phyloP scores from a whole-genome alignment of 2,797 vertebrate species.

The Sciaenops ocellatus region DNA sequence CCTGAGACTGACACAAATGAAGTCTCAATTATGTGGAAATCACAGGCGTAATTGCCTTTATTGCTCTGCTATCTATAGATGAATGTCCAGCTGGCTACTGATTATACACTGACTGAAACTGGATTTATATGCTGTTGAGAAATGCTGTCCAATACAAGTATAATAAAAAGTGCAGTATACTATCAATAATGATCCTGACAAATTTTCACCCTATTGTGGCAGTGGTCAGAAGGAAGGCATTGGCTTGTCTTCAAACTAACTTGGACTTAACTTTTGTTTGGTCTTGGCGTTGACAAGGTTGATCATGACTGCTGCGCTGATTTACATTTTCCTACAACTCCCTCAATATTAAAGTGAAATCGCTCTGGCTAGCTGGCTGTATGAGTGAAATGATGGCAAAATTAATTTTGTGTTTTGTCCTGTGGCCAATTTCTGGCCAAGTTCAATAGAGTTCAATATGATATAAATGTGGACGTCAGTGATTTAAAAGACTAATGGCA shows the following conservation, averaged over 20 bases:
- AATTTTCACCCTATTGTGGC: conserved; percentile 49
- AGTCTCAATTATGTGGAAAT: conserved; percentile 69
- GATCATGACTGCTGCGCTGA: conserved; percentile 17
- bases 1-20: conserved; percentile 63
- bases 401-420: conserved; percentile 28
- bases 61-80: conserved; percentile 56
- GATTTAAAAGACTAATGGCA: conserved; percentile 8
- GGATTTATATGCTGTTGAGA: conserved; percentile 48
- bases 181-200: conserved; percentile 52
- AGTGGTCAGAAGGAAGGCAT: conserved; percentile 28
- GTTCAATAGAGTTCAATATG: conserved; percentile 8
- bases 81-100: conserved; percentile 65
- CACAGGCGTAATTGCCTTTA: conserved; percentile 52
- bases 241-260: conserved; percentile 29
- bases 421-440: conserved; percentile 12
- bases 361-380: conserved; percentile 3
- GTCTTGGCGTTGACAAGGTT: conserved; percentile 38
- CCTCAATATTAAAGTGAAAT: conserved; percentile 20
- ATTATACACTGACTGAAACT: conserved; percentile 39
- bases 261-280: conserved; percentile 27
- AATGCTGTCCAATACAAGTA: conserved; percentile 55
- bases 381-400: conserved; percentile 29
- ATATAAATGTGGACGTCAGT: not conserved
- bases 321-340: conserved; percentile 54
- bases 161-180: conserved; percentile 19